Conservation (phyloP, 2,888 invertebrate species). For the Agriopis leucophaearia region DNA sequence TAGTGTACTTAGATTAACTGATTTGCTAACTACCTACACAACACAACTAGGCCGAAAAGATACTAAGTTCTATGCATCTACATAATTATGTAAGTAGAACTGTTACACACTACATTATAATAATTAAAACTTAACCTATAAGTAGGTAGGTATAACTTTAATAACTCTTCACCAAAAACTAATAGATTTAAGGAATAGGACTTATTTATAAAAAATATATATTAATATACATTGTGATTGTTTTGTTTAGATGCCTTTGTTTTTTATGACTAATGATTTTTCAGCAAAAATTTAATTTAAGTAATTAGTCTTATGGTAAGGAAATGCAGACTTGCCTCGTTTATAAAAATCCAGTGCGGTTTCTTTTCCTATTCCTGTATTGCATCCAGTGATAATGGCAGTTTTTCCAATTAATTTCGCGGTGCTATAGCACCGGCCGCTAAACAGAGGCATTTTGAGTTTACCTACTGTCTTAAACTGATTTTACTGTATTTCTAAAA, state of each 20-base stretch:
- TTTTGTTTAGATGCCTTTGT: too few relatives aligned
- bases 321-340: slow-evolving; percentile 64
- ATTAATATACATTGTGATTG: too few relatives aligned
- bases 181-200: too few relatives aligned
- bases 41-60: too few relatives aligned
- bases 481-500: neutral
- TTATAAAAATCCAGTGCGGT: slow-evolving; percentile 80
- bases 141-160: neutral
- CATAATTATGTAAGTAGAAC: neutral
- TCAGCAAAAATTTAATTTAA: too few relatives aligned
- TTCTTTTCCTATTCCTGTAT: slow-evolving; percentile 81
- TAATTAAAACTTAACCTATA: neutral
- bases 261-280: too few relatives aligned
- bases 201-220: too few relatives aligned
- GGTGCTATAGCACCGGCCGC: slow-evolving; percentile 80
- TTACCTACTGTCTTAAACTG: neutral
- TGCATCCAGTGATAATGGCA: slow-evolving; percentile 83
- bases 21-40: too few relatives aligned
- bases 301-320: neutral
- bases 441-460: slow-evolving; percentile 72
- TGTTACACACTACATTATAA: neutral
- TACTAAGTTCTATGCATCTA: neutral
- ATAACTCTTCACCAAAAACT: too few relatives aligned
- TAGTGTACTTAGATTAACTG: too few relatives aligned
- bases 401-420: slow-evolving; percentile 85